Percentiles rank a stretch among this genome's conserved stretches.
phyloP scores from a whole-genome alignment of 2,797 vertebrate genomes.

The Chromobotia macracanthus region DNA sequence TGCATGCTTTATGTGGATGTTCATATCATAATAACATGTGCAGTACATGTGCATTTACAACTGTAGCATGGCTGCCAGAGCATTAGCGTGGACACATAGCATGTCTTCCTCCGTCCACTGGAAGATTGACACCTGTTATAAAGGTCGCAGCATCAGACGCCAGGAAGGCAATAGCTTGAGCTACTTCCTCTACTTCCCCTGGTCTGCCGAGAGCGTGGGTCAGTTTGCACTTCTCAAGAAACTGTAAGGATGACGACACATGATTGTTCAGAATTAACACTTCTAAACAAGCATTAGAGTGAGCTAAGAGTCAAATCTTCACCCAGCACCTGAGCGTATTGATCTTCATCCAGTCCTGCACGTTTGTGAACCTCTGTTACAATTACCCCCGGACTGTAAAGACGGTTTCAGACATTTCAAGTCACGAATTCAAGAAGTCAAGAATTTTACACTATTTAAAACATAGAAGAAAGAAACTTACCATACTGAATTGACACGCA shows the following conservation, averaged over 20 bases:
- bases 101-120: slow-evolving; percentile 83
- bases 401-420: neutral
- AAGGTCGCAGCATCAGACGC: slow-evolving; percentile 83
- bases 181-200: slow-evolving; percentile 82
- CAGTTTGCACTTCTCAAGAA: slow-evolving; percentile 76
- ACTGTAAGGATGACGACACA: slow-evolving; percentile 65
- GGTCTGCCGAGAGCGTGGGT: slow-evolving; percentile 83
- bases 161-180: slow-evolving; percentile 83
- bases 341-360: slow-evolving; percentile 80
- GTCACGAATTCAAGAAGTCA: neutral
- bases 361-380: slow-evolving; percentile 83
- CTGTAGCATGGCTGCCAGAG: neutral
- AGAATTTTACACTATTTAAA: neutral
- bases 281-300: neutral
- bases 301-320: neutral
- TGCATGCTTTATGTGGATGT: slow-evolving; percentile 18
- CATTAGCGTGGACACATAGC: slow-evolving; percentile 82
- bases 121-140: slow-evolving; percentile 82
- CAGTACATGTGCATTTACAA: neutral
- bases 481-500: slow-evolving; percentile 84
- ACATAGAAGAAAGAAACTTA: slow-evolving; percentile 62
- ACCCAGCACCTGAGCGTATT: slow-evolving; percentile 77
- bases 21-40: neutral
- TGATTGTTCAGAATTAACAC: neutral
- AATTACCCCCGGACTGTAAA: slow-evolving; percentile 82